Base-by-base conservation (phyloP, 2,113 vertebrate genomes). In the Spheniscus mendiculus region DNA sequence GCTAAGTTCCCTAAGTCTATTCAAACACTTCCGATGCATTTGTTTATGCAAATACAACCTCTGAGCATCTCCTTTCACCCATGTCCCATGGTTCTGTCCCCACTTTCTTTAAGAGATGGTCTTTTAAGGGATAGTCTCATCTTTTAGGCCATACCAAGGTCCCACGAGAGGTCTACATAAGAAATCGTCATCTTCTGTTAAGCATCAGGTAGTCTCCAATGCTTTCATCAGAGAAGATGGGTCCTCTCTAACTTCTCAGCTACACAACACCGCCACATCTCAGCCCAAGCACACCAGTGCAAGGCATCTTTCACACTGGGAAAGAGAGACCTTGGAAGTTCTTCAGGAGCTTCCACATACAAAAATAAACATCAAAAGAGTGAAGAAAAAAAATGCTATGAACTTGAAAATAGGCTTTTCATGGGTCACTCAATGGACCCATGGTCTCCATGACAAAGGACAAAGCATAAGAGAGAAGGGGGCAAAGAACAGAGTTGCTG, bases 251-350 rank as follows among this genome's bases (percentile, higher is more conserved):
- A 17, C 10, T 36, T 44, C 63, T 82, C 17, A 29, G 25, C 29
- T 45, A 40, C 2, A 0, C 18, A 20, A 16, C 0, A 1, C 12
- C 25, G 34, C n/a, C 45, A 21, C 42, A 32, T 26, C 59, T 66
- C 69, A 71, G 58, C 42, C 56, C 52, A 29, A 67, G 38, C 29
- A 83, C 34, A 38, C 13, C 32, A 38, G 36, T 11, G 7, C 15
- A 11, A 59, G 29, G 25, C 32, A 34, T 44, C 26, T 62, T 70
- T 83, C 77, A 56, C 30, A 12, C 3, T 9, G 11, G 27, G 19
- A 44, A 36, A 73, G 19, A 44, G 34, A 73, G 16, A 69, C 49
- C 12, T 32, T 47, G 6, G 36, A 58, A 76, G 26, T n/a, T 86
- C 50, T 76, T 76, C 42, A 23, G 49, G 17, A 16, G 25, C 12